A percentile compares a stretch with the other conserved stretches of the same genome.
These are phyloP conservation scores for Clepsis dumicolana DNA, from an alignment of 2,888 invertebrate genomes.

Conservation along the genomic window DNA sequence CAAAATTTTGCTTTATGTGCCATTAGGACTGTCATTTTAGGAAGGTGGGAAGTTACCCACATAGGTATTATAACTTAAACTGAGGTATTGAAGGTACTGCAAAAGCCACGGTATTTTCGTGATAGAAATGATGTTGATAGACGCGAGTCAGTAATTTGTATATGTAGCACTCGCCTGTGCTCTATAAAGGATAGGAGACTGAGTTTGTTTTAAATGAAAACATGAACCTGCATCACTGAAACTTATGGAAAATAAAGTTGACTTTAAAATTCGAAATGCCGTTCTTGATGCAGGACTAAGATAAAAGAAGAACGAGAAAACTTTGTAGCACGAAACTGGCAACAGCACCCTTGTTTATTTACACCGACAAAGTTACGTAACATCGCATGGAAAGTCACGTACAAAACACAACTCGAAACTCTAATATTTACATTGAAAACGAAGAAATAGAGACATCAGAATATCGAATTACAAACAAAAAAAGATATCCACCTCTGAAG, in stretches of 20 bases:
- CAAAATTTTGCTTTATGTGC: no score
- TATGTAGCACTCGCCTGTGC: no score
- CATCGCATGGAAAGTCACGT: background rate
- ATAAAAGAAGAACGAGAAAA: background rate
- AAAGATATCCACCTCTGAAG: background rate
- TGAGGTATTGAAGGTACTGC: no score
- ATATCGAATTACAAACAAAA: constrained; percentile 20
- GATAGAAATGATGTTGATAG: no score
- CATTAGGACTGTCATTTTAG: no score
- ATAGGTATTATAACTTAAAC: no score
- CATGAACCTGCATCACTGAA: background rate
- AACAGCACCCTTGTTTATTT: background rate
- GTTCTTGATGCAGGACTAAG: background rate
- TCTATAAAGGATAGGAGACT: no score
- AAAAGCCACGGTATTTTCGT: no score
- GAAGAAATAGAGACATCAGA: background rate
- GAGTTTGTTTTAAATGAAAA: no score
- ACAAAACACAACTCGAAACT: background rate
- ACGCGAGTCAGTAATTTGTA: no score
- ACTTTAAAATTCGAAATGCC: background rate
- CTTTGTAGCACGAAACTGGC: background rate
- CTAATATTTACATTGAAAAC: background rate
- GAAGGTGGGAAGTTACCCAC: no score
- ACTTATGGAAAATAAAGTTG: background rate
- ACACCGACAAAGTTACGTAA: background rate